Conservation (phyloP, 2,113 vertebrate species). For the Struthio camelus region DNA sequence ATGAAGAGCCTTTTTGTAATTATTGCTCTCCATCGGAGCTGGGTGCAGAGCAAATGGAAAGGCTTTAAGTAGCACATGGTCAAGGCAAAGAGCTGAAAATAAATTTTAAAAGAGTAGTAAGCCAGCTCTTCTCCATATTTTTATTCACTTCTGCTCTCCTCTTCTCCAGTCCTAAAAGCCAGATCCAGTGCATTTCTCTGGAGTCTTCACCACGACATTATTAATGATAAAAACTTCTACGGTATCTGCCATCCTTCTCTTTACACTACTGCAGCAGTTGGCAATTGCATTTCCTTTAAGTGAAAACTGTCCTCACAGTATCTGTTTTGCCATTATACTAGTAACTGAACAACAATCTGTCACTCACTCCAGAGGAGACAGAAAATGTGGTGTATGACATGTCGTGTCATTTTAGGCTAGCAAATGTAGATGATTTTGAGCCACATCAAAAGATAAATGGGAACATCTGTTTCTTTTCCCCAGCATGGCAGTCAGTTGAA, state of each 20-base stretch:
- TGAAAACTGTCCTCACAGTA: constrained; percentile 25
- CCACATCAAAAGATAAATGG: constrained; percentile 59
- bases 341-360: constrained; percentile 51
- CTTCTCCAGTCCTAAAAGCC: constrained; percentile 11
- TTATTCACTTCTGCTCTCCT: not conserved
- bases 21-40: constrained; percentile 3
- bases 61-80: not conserved
- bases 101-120: not conserved
- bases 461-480: constrained; percentile 65
- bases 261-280: not conserved
- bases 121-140: not conserved
- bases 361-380: constrained; percentile 41
- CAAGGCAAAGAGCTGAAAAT: constrained; percentile 14
- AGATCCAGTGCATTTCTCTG: not conserved
- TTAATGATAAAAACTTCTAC: constrained; percentile 37
- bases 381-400: not conserved
- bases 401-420: constrained; percentile 45
- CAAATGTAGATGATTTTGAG: constrained; percentile 65
- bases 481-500: not conserved
- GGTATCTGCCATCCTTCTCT: constrained; percentile 8
- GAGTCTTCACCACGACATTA: not conserved
- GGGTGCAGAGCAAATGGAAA: constrained; percentile 27
- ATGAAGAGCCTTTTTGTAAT: constrained; percentile 35
- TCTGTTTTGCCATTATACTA: constrained; percentile 11
- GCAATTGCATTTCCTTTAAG: constrained; percentile 8